A percentile compares a stretch with the other conserved stretches of the same genome.
phyloP scores from a whole-genome alignment of 2,888 invertebrate genomes.

The Gymnosoma rotundatum region DNA sequence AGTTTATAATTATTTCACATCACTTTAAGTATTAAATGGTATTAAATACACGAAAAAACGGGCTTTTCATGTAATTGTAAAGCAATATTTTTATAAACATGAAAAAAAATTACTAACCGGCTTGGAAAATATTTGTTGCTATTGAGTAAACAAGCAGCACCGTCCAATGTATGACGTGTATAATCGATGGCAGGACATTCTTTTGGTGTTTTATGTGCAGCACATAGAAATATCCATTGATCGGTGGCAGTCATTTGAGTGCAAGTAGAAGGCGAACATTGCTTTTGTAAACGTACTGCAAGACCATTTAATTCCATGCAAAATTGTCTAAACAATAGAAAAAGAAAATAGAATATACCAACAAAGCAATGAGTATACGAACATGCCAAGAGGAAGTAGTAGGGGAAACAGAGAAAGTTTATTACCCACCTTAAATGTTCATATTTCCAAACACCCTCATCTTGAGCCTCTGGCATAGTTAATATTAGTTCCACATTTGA shows the following conservation, averaged over 20 bases:
- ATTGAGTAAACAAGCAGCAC: conserved; percentile 98
- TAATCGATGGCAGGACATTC: conserved; percentile 99
- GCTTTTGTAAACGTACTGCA: conserved; percentile 96
- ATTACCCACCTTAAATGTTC: conserved; percentile 93
- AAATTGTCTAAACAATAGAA: conserved; percentile 90
- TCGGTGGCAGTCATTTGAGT: conserved; percentile 99
- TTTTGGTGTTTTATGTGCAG: conserved; percentile 99
- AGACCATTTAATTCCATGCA: conserved; percentile 99
- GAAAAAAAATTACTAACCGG: conserved; percentile 86
- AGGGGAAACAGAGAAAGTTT: background rate
- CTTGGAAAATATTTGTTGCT: conserved; percentile 99
- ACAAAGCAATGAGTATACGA: background rate
- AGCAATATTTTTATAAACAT: background rate
- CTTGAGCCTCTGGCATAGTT: conserved; percentile 97
- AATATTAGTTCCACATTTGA: conserved; percentile 96
- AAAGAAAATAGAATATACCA: conserved; percentile 4
- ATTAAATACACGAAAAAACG: background rate
- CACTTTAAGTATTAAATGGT: no score
- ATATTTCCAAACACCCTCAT: conserved; percentile 99
- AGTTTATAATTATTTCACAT: no score
- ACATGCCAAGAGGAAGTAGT: background rate
- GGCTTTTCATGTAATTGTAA: no score
- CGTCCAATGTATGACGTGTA: conserved; percentile 98
- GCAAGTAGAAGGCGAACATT: conserved; percentile 98
- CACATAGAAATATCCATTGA: conserved; percentile 99